Conservation (phyloP, 2,113 vertebrate species). For the Melanerpes formicivorus region DNA sequence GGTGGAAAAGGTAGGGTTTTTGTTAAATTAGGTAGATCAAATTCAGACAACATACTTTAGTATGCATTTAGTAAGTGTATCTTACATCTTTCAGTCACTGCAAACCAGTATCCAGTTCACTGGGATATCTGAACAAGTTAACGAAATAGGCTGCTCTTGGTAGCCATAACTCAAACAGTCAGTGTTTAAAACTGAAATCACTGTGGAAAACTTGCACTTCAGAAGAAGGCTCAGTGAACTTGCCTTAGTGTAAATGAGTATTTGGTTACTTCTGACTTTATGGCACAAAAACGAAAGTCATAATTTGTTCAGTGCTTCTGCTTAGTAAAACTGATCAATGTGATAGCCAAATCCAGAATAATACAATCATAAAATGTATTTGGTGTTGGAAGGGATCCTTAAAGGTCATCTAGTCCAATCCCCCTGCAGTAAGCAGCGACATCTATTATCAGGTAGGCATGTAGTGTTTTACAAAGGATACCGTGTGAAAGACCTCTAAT, state of each 20-base stretch:
- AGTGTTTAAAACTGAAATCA: not conserved
- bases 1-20: not conserved
- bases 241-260: rapidly evolving
- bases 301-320: not conserved
- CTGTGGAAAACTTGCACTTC: not conserved
- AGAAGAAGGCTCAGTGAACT: not conserved
- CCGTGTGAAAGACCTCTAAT: not conserved
- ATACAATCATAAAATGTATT: no score
- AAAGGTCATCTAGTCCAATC: no score
- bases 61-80: not conserved
- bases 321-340: not conserved
- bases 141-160: not conserved
- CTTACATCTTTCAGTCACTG: not conserved
- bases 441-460: not conserved
- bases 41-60: not conserved
- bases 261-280: not conserved
- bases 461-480: not conserved
- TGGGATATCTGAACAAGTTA: not conserved
- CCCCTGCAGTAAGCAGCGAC: no score
- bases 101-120: not conserved
- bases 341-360: not conserved
- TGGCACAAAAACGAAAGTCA: not conserved
- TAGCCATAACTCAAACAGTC: rapidly evolving
- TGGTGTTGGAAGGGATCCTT: no score
- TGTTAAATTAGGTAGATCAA: not conserved